phyloP scores from a whole-genome alignment of 2,113 vertebrate genomes.

The Cyphomyrus discorhynchus region DNA sequence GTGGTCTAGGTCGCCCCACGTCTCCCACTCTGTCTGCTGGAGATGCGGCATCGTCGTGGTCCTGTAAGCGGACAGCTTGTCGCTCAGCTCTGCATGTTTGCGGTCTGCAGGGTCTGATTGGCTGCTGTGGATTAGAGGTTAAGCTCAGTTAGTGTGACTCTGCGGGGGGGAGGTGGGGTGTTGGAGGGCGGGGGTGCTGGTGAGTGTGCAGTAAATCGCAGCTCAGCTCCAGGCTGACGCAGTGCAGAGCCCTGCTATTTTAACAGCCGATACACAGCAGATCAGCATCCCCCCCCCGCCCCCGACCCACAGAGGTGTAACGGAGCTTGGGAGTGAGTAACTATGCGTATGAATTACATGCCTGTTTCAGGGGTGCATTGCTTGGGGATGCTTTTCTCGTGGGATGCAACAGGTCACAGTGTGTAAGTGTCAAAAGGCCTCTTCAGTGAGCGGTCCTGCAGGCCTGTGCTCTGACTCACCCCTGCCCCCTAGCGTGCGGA shows the following conservation, averaged over 20 bases:
- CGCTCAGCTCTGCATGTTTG: neutral
- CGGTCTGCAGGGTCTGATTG: neutral
- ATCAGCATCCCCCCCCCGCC: neutral
- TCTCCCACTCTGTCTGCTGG: neutral
- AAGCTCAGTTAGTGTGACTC: neutral
- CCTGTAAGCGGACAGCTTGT: neutral
- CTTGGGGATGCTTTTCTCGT: neutral
- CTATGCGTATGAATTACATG: neutral
- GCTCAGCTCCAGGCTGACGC: neutral
- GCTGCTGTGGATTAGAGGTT: neutral
- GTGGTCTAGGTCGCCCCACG: neutral
- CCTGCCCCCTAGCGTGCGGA: neutral
- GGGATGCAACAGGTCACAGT: neutral
- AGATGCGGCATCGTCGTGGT: neutral
- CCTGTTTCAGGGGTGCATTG: neutral
- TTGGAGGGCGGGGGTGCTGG: too few species aligned
- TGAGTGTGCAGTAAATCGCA: neutral
- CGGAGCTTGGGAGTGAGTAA: neutral
- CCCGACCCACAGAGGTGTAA: neutral
- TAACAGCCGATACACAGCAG: neutral
- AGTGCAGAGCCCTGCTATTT: neutral
- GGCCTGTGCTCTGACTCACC: neutral
- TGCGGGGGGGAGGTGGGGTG: too few species aligned
- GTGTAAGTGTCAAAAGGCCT: neutral
- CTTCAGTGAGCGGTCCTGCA: neutral